Conservation (phyloP, 2,113 vertebrate genomes). For the Datnioides undecimradiatus region DNA sequence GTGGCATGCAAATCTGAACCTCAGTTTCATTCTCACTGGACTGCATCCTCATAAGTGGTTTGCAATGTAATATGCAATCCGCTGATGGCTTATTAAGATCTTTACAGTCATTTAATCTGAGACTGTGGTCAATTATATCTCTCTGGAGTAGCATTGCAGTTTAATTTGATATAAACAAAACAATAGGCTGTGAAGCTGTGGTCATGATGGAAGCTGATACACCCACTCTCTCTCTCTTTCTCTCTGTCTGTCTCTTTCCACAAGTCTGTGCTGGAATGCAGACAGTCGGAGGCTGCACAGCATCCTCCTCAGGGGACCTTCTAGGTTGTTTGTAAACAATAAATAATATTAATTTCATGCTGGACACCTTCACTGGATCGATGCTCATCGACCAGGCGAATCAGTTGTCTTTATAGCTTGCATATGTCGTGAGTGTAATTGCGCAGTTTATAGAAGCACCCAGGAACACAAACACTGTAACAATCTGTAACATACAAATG, state of each 20-base stretch:
- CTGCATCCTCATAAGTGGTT: constrained; percentile 79
- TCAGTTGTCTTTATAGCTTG: constrained; percentile 69
- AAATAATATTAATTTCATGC: constrained; percentile 84
- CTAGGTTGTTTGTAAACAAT: constrained; percentile 78
- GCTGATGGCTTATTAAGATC: constrained; percentile 85
- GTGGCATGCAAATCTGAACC: constrained; percentile 75
- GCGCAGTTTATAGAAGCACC: constrained; percentile 53
- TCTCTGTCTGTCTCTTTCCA: constrained; percentile 26
- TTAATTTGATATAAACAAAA: constrained; percentile 86
- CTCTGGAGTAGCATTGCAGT: constrained; percentile 80
- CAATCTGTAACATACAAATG: constrained; percentile 61
- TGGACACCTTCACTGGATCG: constrained; percentile 75
- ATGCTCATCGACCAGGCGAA: constrained; percentile 72
- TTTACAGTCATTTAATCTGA: constrained; percentile 83
- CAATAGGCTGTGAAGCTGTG: constrained; percentile 80
- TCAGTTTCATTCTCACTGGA: constrained; percentile 70
- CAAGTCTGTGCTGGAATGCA: constrained; percentile 65
- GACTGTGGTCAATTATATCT: constrained; percentile 83
- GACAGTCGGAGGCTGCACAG: constrained; percentile 44
- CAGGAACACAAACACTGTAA: constrained; percentile 26
- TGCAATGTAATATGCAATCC: constrained; percentile 80
- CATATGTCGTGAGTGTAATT: constrained; percentile 63
- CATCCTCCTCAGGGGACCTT: constrained; percentile 67
- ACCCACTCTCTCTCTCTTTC: constrained; percentile 46
- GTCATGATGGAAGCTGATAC: constrained; percentile 83